phyloP scores from a whole-genome alignment of 2,113 vertebrate genomes.

The Motacilla alba region DNA sequence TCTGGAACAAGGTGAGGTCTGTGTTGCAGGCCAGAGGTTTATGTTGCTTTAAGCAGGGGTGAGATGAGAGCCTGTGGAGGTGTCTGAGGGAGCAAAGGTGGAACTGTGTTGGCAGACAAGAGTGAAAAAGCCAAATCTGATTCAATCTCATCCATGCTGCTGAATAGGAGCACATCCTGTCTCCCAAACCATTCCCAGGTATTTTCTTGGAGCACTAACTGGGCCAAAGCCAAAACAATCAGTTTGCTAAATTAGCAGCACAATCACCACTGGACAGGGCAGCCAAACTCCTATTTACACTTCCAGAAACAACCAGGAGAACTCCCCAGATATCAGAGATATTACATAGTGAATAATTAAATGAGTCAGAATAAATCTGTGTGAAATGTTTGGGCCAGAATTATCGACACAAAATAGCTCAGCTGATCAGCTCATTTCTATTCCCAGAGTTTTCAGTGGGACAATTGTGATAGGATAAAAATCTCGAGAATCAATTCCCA shows the following conservation, averaged over 20 bases:
- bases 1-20: not conserved
- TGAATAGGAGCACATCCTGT: not conserved
- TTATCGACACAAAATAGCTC: not conserved
- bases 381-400: not conserved
- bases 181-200: not conserved
- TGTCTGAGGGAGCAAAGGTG: not conserved
- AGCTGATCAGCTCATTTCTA: not conserved
- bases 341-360: not conserved
- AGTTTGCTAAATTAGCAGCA: not conserved
- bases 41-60: not conserved
- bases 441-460: not conserved
- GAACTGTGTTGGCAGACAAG: not conserved
- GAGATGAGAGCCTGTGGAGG: not conserved
- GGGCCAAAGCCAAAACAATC: not conserved
- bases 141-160: not conserved
- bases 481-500: not conserved
- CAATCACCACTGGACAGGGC: not conserved
- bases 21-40: not conserved
- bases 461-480: not conserved
- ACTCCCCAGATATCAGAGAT: not conserved
- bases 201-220: not conserved
- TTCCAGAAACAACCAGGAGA: not conserved
- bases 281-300: not conserved
- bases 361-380: not conserved
- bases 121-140: not conserved